These are phyloP conservation scores for Metallyticus violacea DNA, from an alignment of 2,888 invertebrate species.

Conservation along the genomic window DNA sequence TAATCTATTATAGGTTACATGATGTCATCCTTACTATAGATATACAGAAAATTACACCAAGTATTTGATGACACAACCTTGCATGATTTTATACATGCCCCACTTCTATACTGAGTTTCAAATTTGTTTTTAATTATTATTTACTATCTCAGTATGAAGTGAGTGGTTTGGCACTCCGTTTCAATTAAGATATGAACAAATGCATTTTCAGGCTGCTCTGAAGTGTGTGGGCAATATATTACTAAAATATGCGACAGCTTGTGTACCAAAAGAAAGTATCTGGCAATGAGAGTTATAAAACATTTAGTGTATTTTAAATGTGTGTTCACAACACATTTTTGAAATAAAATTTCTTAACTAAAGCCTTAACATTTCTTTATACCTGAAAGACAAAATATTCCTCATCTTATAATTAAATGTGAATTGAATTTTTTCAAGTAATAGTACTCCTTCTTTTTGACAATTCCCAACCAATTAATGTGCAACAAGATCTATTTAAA, in stretches of 20 bases:
- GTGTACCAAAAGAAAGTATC: no score
- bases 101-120: background rate
- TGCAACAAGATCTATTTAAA: no score
- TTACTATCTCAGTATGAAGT: background rate
- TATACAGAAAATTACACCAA: background rate
- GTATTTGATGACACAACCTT: background rate
- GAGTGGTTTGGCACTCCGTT: background rate
- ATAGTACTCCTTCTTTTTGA: no score
- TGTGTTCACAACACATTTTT: background rate
- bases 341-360: background rate
- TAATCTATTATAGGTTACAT: background rate
- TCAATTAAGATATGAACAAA: background rate
- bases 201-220: background rate
- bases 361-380: no score
- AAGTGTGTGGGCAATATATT: background rate
- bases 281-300: background rate
- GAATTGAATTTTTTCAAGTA: no score
- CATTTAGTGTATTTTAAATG: background rate
- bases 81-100: background rate
- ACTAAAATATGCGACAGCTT: background rate
- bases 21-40: background rate
- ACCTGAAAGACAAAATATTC: no score
- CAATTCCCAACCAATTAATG: no score
- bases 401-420: no score
- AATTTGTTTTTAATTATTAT: background rate